Evolutionary conservation across 2,888 invertebrate genomes (phyloP).

Genomic region (Pasiphila rectangulata): DNA sequence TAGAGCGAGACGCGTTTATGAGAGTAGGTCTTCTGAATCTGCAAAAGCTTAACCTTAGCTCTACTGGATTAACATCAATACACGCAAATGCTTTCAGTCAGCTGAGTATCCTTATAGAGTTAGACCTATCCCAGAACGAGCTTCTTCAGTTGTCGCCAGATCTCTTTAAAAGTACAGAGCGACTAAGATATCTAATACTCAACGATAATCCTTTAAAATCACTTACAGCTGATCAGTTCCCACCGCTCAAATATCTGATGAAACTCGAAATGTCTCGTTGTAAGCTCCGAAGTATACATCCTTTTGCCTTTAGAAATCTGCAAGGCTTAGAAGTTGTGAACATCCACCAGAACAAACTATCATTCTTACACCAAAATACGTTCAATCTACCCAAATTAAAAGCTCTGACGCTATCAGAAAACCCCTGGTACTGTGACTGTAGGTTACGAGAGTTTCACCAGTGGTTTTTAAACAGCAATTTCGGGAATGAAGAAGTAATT

Average conservation of each 20-base stretch:
- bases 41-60: slow-evolving; percentile 90
- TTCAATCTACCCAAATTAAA: slow-evolving; percentile 82
- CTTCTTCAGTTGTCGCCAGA: slow-evolving; percentile 86
- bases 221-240: slow-evolving; percentile 89
- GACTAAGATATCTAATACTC: slow-evolving; percentile 87
- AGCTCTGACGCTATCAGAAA: slow-evolving; percentile 89
- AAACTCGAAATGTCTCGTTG: slow-evolving; percentile 91
- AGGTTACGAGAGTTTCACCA: slow-evolving; percentile 89
- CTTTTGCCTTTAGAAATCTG: slow-evolving; percentile 87
- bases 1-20: slow-evolving; percentile 89
- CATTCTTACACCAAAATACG: slow-evolving; percentile 80
- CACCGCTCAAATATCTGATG: slow-evolving; percentile 87
- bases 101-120: slow-evolving; percentile 90
- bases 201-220: slow-evolving; percentile 90
- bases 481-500: slow-evolving; percentile 86
- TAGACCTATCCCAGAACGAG: slow-evolving; percentile 91
- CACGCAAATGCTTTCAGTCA: slow-evolving; percentile 91
- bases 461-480: slow-evolving; percentile 89
- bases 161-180: slow-evolving; percentile 91
- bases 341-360: slow-evolving; percentile 89
- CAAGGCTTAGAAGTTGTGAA: slow-evolving; percentile 90
- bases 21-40: slow-evolving; percentile 89
- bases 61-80: slow-evolving; percentile 86
- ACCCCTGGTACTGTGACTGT: slow-evolving; percentile 96
- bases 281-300: slow-evolving; percentile 86